Evolutionary conservation across 2,888 invertebrate genomes (phyloP).

Genomic region (Encarsia formosa): DNA sequence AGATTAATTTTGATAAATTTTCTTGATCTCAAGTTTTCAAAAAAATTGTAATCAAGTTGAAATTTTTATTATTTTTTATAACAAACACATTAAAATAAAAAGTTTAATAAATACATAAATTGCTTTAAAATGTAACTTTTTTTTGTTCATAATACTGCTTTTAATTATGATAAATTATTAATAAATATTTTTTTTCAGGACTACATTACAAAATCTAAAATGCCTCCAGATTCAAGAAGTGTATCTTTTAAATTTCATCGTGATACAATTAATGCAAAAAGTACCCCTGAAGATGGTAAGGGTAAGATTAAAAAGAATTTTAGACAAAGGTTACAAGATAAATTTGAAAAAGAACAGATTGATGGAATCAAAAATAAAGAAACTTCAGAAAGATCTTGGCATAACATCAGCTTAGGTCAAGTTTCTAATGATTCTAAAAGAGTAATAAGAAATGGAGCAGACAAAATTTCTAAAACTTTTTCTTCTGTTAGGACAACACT

Average conservation of each 20-base stretch:
- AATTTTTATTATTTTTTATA: too few relatives aligned
- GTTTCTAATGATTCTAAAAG: slow-evolving; percentile 61
- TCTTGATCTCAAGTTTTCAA: too few relatives aligned
- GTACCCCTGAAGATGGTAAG: slow-evolving; percentile 35
- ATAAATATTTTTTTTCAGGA: background rate
- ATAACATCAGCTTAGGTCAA: slow-evolving; percentile 43
- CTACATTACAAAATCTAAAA: slow-evolving; percentile 26
- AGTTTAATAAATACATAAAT: too few relatives aligned
- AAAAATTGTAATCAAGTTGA: too few relatives aligned
- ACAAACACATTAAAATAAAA: too few relatives aligned
- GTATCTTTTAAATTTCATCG: slow-evolving; percentile 49
- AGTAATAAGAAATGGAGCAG: slow-evolving; percentile 63
- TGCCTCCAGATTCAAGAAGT: slow-evolving; percentile 49
- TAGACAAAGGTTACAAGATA: slow-evolving; percentile 45
- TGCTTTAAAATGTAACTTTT: too few relatives aligned
- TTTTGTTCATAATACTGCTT: background rate
- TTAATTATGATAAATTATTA: background rate
- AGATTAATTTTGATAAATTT: too few relatives aligned
- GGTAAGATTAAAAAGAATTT: slow-evolving; percentile 35
- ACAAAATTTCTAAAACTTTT: slow-evolving; percentile 65
- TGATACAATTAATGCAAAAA: slow-evolving; percentile 36
- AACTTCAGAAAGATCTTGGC: slow-evolving; percentile 40
- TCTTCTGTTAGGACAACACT: slow-evolving; percentile 63
- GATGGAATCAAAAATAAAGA: slow-evolving; percentile 34
- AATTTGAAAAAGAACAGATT: slow-evolving; percentile 42